phyloP scores from a whole-genome alignment of 2,797 vertebrate genomes.

The Sebastiscus albofasciatus region DNA sequence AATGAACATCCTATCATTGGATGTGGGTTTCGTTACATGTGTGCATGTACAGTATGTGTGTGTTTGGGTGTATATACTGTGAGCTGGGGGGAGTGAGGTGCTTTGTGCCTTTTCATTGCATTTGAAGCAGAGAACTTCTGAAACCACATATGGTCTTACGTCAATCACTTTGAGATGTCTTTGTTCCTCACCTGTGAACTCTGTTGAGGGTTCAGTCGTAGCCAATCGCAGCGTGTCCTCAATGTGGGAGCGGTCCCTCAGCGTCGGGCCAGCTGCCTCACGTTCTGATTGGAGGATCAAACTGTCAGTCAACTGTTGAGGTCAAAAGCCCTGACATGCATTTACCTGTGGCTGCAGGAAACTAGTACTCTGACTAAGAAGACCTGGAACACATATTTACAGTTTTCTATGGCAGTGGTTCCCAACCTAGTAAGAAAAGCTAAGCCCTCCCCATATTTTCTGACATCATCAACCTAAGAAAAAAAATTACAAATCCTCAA shows the following conservation, averaged over 20 bases:
- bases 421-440: too few species aligned
- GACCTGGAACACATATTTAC: neutral
- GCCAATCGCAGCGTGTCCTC: conserved; percentile 89
- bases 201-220: conserved; percentile 83
- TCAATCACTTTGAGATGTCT: neutral
- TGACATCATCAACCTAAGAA: too few species aligned
- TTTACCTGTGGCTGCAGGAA: neutral
- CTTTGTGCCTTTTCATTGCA: neutral
- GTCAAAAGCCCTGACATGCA: neutral
- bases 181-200: conserved; percentile 86
- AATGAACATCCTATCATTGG: neutral
- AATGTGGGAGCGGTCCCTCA: conserved; percentile 92
- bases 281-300: conserved; percentile 55
- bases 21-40: neutral
- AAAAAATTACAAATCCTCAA: too few species aligned
- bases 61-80: neutral
- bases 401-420: neutral
- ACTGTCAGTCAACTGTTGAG: neutral
- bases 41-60: neutral
- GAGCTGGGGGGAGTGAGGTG: neutral
- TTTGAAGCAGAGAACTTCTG: neutral
- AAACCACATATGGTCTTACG: neutral
- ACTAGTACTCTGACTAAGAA: neutral
- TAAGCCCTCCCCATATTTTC: too few species aligned
- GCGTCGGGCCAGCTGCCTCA: conserved; percentile 52